A percentile compares a stretch with the other conserved stretches of the same genome.
phyloP scores from a whole-genome alignment of 2,888 invertebrate species.

The Disparrhopalites patrizii region DNA sequence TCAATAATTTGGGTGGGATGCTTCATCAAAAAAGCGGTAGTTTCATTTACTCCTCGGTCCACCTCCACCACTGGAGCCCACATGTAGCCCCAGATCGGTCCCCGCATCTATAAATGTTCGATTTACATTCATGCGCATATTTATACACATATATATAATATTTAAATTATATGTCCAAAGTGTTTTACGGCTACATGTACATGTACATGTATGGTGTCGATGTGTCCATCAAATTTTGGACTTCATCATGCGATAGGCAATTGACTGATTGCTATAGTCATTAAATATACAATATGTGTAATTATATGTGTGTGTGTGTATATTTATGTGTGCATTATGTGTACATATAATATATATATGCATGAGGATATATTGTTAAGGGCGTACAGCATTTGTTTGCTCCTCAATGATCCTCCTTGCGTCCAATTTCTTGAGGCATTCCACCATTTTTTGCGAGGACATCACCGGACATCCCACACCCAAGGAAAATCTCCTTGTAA shows the following conservation, averaged over 20 bases:
- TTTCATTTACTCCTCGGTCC: neutral
- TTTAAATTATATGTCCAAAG: too few species aligned
- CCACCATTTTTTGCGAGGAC: neutral
- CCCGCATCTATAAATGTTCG: neutral
- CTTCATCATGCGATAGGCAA: too few species aligned
- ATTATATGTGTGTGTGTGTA: neutral
- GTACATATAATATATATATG: neutral
- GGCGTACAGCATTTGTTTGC: neutral
- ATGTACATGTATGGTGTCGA: too few species aligned
- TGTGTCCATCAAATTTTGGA: too few species aligned
- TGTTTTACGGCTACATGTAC: too few species aligned
- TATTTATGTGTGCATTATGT: neutral
- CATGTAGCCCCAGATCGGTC: neutral
- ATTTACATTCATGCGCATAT: too few species aligned
- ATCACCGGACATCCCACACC: neutral
- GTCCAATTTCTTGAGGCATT: neutral
- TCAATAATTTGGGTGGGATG: neutral
- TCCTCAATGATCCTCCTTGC: neutral
- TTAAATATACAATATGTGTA: too few species aligned
- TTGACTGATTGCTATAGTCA: too few species aligned
- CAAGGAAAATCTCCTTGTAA: neutral
- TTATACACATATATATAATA: too few species aligned
- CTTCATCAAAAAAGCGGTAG: neutral
- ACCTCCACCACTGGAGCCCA: slow-evolving; percentile 16
- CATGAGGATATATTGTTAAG: neutral